Conservation (phyloP, 2,113 vertebrate genomes). For the Ginglymostoma cirratum region DNA sequence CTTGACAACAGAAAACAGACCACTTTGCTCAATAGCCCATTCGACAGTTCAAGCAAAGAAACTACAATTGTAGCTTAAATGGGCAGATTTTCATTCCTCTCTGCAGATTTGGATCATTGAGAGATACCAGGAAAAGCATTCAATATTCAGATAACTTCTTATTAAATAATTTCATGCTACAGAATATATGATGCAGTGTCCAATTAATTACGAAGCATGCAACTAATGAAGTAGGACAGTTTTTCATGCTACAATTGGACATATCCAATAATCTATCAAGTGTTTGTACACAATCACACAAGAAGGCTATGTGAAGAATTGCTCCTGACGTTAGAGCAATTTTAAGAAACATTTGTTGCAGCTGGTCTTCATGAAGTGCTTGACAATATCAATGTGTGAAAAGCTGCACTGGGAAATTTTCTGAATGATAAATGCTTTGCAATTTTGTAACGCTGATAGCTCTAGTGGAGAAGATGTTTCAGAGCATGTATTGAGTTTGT, state of each 20-base stretch:
- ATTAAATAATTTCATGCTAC: background rate
- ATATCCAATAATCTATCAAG: background rate
- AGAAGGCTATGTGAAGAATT: background rate
- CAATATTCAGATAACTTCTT: too few relatives aligned
- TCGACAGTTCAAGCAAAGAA: background rate
- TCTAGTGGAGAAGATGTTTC: background rate
- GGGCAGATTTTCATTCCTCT: background rate
- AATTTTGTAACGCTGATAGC: background rate
- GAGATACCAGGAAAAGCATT: background rate
- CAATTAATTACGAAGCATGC: background rate
- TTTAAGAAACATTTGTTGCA: background rate
- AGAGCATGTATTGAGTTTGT: background rate
- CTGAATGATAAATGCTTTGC: background rate
- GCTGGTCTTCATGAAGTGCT: background rate
- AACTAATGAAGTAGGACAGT: background rate
- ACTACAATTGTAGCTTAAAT: background rate
- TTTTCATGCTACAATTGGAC: background rate
- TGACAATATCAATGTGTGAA: background rate
- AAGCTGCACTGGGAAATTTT: background rate
- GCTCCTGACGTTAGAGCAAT: background rate
- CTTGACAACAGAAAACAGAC: background rate
- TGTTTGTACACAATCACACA: background rate
- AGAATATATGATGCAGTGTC: background rate
- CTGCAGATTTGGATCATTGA: background rate
- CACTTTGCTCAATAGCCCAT: background rate